Evolutionary conservation across 1,140 invertebrate species (phyloP).

Genomic region (Portunus trituberculatus): DNA sequence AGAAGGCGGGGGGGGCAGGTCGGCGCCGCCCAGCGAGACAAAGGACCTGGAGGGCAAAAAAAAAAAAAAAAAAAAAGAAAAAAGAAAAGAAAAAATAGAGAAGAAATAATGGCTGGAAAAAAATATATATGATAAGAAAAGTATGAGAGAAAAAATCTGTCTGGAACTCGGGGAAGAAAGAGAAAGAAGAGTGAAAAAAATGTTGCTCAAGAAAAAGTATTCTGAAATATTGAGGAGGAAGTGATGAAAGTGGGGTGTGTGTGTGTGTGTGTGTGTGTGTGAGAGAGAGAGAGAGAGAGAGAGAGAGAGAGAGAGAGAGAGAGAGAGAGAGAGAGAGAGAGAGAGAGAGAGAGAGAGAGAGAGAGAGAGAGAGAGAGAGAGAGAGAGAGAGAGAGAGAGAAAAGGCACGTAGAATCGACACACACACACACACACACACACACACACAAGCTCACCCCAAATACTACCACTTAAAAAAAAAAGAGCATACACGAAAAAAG

Average conservation of each 20-base stretch:
- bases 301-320: too few species aligned
- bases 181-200: background rate
- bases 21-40: background rate
- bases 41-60: background rate
- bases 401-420: too few species aligned
- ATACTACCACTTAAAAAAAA: too few species aligned
- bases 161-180: constrained; percentile 9
- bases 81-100: background rate
- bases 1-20: background rate
- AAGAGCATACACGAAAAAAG: too few species aligned
- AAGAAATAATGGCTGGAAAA: background rate
- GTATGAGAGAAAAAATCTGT: background rate
- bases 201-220: background rate
- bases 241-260: background rate
- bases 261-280: constrained; percentile 20
- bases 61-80: background rate
- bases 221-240: background rate
- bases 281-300: background rate
- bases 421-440: background rate
- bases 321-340: too few species aligned
- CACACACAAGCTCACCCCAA: background rate
- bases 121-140: background rate
- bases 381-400: too few species aligned
- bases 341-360: too few species aligned
- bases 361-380: too few species aligned